These are phyloP conservation scores for Gadopsis bispinosus DNA, from an alignment of 2,797 vertebrate species.

Conservation along the genomic window DNA sequence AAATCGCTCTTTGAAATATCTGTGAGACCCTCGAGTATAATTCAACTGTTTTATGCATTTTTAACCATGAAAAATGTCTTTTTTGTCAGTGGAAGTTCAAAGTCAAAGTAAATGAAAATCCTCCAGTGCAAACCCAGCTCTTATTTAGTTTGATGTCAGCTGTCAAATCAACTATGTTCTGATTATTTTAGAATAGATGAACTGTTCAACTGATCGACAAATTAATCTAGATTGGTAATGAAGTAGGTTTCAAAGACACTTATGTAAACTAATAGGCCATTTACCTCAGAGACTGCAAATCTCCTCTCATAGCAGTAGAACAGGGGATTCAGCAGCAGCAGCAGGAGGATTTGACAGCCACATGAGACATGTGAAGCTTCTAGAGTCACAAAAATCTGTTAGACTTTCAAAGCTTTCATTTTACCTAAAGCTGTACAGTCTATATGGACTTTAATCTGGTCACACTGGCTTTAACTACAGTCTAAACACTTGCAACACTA, in stretches of 20 bases:
- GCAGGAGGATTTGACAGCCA: slow-evolving; percentile 50
- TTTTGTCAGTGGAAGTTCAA: slow-evolving; percentile 34
- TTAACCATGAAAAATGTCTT: slow-evolving; percentile 44
- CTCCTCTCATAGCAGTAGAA: slow-evolving; percentile 3
- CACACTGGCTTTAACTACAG: slow-evolving; percentile 22
- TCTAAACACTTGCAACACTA: background rate
- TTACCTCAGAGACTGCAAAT: slow-evolving; percentile 34
- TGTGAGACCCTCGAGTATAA: slow-evolving; percentile 28
- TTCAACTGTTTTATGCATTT: slow-evolving; percentile 39
- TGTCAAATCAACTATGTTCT: slow-evolving; percentile 20
- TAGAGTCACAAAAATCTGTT: slow-evolving; percentile 37
- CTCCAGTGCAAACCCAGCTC: background rate
- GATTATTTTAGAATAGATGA: slow-evolving; percentile 27
- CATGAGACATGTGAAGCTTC: slow-evolving; percentile 55
- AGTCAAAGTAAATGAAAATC: slow-evolving; percentile 41
- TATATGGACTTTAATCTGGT: slow-evolving; percentile 22
- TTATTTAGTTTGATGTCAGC: slow-evolving; percentile 31
- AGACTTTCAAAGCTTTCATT: slow-evolving; percentile 42
- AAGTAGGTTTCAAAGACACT: slow-evolving; percentile 16
- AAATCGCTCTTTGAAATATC: slow-evolving; percentile 31
- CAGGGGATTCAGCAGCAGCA: slow-evolving; percentile 35
- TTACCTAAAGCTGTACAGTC: slow-evolving; percentile 28
- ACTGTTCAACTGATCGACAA: slow-evolving; percentile 18
- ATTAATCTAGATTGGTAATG: slow-evolving; percentile 5
- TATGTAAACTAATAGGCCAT: slow-evolving; percentile 33